These are phyloP conservation scores for Cettia cetti DNA, from an alignment of 2,113 vertebrate species.

Conservation along the genomic window DNA sequence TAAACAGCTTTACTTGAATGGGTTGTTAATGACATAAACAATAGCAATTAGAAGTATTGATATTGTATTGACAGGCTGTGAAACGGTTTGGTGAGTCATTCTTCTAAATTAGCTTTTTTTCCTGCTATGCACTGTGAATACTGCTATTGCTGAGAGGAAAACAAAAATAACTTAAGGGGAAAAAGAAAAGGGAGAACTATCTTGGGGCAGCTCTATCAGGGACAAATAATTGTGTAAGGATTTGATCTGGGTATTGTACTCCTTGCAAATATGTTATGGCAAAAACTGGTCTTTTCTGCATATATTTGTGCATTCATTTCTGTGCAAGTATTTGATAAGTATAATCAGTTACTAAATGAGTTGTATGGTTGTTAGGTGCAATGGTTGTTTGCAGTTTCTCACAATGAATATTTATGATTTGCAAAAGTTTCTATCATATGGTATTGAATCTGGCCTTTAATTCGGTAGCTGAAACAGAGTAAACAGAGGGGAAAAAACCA, in stretches of 20 bases:
- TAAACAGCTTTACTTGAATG: conserved; percentile 16
- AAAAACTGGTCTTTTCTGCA: not conserved
- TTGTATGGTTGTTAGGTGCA: not conserved
- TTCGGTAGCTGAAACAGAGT: not conserved
- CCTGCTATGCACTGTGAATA: not conserved
- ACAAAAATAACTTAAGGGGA: not conserved
- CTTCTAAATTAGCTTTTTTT: conserved; percentile 8
- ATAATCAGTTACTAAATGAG: not conserved
- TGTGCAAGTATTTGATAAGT: not conserved
- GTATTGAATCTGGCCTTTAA: not conserved
- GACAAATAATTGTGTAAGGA: not conserved
- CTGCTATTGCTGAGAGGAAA: not conserved
- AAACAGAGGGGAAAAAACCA: not conserved
- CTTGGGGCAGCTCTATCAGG: not conserved
- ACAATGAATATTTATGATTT: not conserved
- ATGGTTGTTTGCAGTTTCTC: not conserved
- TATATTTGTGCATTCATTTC: not conserved
- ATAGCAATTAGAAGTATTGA: conserved; percentile 45
- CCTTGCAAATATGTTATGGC: not conserved
- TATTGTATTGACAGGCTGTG: conserved; percentile 25
- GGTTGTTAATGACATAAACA: conserved; percentile 29
- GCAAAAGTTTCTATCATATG: not conserved
- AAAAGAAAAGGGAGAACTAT: not conserved
- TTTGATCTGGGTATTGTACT: not conserved
- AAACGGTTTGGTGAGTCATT: not conserved